These are phyloP conservation scores for Porphyrio hochstetteri DNA, from an alignment of 2,113 vertebrate genomes.

Conservation along the genomic window DNA sequence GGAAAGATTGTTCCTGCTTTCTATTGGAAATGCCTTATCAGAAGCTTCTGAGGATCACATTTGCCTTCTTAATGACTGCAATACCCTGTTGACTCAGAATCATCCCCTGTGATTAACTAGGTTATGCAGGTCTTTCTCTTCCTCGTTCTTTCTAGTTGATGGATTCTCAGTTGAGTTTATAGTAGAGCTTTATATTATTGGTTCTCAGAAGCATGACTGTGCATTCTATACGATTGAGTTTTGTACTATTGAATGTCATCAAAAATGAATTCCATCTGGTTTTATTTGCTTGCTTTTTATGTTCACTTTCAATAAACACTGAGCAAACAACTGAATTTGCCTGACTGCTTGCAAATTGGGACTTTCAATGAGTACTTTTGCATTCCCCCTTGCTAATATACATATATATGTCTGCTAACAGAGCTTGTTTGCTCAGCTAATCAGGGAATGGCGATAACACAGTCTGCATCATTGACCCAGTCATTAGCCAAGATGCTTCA, in stretches of 20 bases:
- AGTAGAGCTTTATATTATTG: neutral
- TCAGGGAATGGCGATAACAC: neutral
- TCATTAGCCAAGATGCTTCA: neutral
- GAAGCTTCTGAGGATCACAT: neutral
- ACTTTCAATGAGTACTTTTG: neutral
- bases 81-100: neutral
- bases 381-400: neutral
- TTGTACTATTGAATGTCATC: neutral
- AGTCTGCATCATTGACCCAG: neutral
- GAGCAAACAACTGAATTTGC: conserved; percentile 17
- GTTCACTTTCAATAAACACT: neutral
- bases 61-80: neutral
- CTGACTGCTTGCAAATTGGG: neutral
- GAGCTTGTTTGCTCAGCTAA: conserved; percentile 10
- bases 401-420: neutral
- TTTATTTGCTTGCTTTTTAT: conserved; percentile 32
- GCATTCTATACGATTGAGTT: neutral
- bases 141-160: neutral
- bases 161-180: neutral
- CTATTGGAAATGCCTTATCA: neutral
- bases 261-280: neutral
- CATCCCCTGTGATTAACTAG: neutral
- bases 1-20: neutral
- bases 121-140: neutral
- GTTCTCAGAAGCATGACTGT: neutral